Conservation (phyloP, 2,113 vertebrate genomes). For the Turnix velox region DNA sequence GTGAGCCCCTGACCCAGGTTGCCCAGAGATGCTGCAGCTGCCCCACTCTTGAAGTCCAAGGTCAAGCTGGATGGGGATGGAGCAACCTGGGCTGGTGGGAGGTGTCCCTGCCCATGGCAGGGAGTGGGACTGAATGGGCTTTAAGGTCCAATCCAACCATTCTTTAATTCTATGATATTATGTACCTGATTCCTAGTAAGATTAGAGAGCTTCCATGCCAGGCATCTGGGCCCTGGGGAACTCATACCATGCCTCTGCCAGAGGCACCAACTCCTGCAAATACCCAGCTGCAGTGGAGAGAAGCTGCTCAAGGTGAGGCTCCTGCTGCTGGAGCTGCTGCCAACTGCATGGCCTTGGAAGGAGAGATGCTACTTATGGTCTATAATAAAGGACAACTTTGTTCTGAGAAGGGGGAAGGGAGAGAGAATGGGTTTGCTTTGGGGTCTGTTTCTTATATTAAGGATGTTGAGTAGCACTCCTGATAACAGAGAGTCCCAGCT, state of each 20-base stretch:
- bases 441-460: not conserved
- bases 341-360: not conserved
- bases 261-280: not conserved
- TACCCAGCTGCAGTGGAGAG: fast-evolving
- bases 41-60: too few relatives aligned
- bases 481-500: not conserved
- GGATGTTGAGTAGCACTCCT: not conserved
- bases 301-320: not conserved
- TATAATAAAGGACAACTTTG: not conserved
- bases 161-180: too few relatives aligned
- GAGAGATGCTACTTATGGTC: not conserved
- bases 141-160: too few relatives aligned
- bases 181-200: not conserved
- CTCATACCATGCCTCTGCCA: fast-evolving
- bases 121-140: too few relatives aligned
- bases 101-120: too few relatives aligned
- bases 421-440: not conserved
- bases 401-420: not conserved
- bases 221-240: not conserved
- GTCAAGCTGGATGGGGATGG: too few relatives aligned
- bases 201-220: fast-evolving
- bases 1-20: too few relatives aligned
- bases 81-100: too few relatives aligned
- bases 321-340: not conserved
- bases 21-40: too few relatives aligned